Base-by-base conservation (phyloP, 2,888 invertebrate species). In the Charanyca ferruginea region DNA sequence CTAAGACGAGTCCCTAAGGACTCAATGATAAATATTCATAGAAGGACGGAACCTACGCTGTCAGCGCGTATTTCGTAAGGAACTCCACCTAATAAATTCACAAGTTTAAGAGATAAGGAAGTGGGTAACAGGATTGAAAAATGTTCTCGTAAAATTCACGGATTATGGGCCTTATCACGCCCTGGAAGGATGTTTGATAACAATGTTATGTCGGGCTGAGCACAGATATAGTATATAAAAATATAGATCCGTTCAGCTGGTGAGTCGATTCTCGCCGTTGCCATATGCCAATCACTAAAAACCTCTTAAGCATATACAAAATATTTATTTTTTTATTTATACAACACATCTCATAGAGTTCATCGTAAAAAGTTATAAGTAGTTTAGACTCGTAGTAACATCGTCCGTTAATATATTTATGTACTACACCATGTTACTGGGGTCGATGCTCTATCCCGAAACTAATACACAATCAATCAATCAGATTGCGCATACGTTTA, bases 21-120 rank as follows among this genome's bases (percentile, higher is more conserved):
- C 42, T 49, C 18, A 7, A 57, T 71, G 66, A 82, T 83, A 71
- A 80, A 83, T 84, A 84, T 84, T 82, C 73, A 82, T 80, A 60
- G 71, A 62, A 64, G 49, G n/a, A 65, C 28, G 57, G 58, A 68
- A 51, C 66, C 58, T 18, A 22, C 55, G 62, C 45, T 55, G 67
- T 77, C 77, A 62, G 72, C 52, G 52, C 16, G 58, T 57, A 59
- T 80, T 64, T 77, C 51, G 52, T 48, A 49, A 51, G 48, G 18
- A 65, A 63, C 52, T 11, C 62, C 9, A 62, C 20, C 45, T 70
- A 65, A 78, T 83, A 80, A 77, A 81, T 83, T 77, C 52, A 57
- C 60, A 60, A 69, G 53, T 71, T 66, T 66, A 66, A 23, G 28
- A 65, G 66, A 72, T 66, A 59, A 66, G 59, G 66, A 58, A 77